A percentile compares a stretch with the other conserved stretches of the same genome.
These are phyloP conservation scores for Torymus aiolomorphi DNA, from an alignment of 2,888 invertebrate genomes.

Conservation along the genomic window DNA sequence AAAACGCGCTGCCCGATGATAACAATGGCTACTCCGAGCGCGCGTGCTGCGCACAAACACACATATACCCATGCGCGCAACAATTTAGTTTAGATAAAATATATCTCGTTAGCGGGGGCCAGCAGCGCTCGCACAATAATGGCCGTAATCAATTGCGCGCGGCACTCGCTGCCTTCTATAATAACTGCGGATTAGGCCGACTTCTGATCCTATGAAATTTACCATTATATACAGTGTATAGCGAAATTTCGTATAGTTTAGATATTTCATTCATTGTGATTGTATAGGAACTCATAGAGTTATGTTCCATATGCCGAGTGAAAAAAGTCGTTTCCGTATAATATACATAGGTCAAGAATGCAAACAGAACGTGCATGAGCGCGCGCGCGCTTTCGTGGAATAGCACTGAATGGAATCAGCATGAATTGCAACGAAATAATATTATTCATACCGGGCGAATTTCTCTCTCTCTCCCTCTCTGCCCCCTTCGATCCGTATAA, in stretches of 20 bases:
- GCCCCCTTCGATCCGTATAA: neutral
- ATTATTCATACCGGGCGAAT: conserved; percentile 7
- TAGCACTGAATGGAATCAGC: conserved; percentile 10
- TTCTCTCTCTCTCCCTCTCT: neutral
- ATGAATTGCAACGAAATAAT: conserved; percentile 18
- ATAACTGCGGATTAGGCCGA: conserved; percentile 1
- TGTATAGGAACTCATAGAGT: too few species aligned
- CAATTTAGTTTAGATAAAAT: conserved; percentile 32
- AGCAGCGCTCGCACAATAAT: neutral
- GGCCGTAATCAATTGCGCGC: conserved; percentile 3
- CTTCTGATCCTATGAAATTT: neutral
- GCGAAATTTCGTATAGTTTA: neutral
- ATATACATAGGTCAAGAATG: too few species aligned
- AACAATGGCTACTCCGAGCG: neutral
- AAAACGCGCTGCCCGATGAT: conserved; percentile 10
- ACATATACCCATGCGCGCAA: neutral
- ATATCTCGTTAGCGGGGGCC: conserved; percentile 10
- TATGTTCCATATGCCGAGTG: too few species aligned
- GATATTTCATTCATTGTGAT: neutral
- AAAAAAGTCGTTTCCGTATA: too few species aligned
- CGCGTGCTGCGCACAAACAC: too few species aligned
- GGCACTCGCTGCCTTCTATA: neutral
- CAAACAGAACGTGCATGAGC: too few species aligned
- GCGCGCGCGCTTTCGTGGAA: neutral
- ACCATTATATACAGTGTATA: too few species aligned